Evolutionary conservation across 2,888 invertebrate genomes (phyloP), one percentile per base, ranked within the genome.

Genomic region (Amphimallon solstitiale): DNA sequence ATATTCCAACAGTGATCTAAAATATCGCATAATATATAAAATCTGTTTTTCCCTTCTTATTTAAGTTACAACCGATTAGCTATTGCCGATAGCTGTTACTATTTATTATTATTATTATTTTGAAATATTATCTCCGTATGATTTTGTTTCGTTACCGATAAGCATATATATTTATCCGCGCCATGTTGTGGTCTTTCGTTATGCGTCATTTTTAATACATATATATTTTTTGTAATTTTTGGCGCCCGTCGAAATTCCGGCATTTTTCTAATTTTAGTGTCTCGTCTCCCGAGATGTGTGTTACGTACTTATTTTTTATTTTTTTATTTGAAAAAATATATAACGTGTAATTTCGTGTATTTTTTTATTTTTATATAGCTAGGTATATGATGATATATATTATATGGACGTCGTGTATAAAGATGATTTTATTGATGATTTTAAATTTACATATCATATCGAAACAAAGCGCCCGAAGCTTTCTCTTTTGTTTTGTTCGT

Each of bases 1-100:
- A 81, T 59, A 45, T 67, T 62, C 65, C 67, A 3, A 67, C 67
- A 29, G 67, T 67, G 37, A 67, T 67, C 38, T 67, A 67, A 63
- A 49, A 34, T 37, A 61, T 61, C 14, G 7, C 29, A 29, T 37
- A 48, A 48, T 48, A 46, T 29, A 23, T 61, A 61, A 43, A n/a
- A n/a, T n/a, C n/a, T n/a, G n/a, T n/a, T n/a, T n/a, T n/a, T n/a
- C n/a, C n/a, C n/a, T n/a, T 43, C 43, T 43, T 17, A 34, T 59
- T 59, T 59, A 59, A 43, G 56, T 43, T 59, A 29, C 34, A n/a
- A 43, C 34, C 6, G 10, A 29, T 34, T 29, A 29, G 5, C 1
- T 1, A 3, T 29, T 29, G n/a, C 9, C 29, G 29, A 29, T 7
- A 7, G 29, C 29, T 29, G 9, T 29, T 29, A 23, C 43, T 59